Conservation (phyloP, 2,797 vertebrate species). For the Hippocampus kuda region DNA sequence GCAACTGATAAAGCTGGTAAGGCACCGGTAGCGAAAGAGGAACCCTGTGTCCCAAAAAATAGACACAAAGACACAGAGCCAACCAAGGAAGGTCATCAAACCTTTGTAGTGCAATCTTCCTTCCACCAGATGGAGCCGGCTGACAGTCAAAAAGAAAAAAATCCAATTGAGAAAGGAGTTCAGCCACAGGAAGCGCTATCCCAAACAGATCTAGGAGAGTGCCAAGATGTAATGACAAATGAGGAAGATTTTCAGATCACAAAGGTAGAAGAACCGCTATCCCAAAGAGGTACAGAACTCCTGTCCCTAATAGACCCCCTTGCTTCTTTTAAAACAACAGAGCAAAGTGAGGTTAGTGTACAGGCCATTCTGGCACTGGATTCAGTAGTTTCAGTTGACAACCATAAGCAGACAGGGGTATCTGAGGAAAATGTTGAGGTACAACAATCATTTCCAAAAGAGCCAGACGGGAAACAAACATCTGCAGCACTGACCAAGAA, state of each 20-base stretch:
- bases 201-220: background rate
- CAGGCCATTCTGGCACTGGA: background rate
- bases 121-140: background rate
- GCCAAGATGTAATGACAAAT: background rate
- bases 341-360: background rate
- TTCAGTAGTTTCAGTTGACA: constrained; percentile 1
- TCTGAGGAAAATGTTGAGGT: constrained; percentile 22
- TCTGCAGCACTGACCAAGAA: background rate
- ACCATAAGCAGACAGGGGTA: constrained; percentile 4
- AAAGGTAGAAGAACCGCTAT: background rate
- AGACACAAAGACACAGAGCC: background rate
- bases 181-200: background rate
- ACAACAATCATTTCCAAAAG: constrained; percentile 6
- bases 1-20: background rate
- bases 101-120: background rate
- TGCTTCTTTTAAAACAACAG: background rate
- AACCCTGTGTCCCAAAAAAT: background rate
- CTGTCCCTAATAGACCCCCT: no score
- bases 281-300: background rate
- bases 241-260: background rate
- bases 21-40: background rate
- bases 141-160: no score
- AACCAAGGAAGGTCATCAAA: background rate
- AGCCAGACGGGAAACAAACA: constrained; percentile 7
- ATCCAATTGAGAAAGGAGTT: background rate